A percentile compares a stretch with the other conserved stretches of the same genome.
These are phyloP conservation scores for Polyploca ridens DNA, from an alignment of 2,888 invertebrate species.

Conservation along the genomic window DNA sequence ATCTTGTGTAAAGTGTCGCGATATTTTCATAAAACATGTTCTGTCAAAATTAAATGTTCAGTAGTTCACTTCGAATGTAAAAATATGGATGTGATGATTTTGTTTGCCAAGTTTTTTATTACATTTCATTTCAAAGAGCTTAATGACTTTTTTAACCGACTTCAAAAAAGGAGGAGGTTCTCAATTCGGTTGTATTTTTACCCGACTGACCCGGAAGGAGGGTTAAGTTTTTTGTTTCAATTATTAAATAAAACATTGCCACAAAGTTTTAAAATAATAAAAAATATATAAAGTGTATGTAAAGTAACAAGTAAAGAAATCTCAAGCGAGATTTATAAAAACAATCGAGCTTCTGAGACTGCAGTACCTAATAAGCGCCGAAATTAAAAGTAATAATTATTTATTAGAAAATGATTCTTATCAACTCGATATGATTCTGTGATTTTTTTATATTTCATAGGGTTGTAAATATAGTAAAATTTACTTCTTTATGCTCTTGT, in stretches of 20 bases:
- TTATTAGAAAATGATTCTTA: conserved; percentile 12
- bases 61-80: not conserved
- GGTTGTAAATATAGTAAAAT: conserved; percentile 18
- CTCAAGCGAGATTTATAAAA: conserved; percentile 20
- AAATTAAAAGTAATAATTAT: conserved; percentile 29
- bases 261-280: not conserved
- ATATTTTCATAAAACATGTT: not conserved
- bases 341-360: conserved; percentile 35
- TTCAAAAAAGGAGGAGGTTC: not conserved
- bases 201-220: too few species aligned
- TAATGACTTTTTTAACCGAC: too few species aligned
- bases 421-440: conserved; percentile 29
- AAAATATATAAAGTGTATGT: not conserved
- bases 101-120: too few species aligned
- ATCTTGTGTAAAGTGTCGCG: too few species aligned
- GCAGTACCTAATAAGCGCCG: conserved; percentile 25
- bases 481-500: not conserved
- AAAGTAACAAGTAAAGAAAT: conserved; percentile 16
- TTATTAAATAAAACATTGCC: too few species aligned
- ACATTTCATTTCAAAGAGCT: too few species aligned
- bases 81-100: too few species aligned
- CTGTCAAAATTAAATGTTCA: not conserved
- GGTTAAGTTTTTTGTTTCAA: too few species aligned
- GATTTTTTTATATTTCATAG: conserved; percentile 28
- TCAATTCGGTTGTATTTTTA: too few species aligned